Conservation (phyloP, 2,797 vertebrate species). For the Anabas testudineus region DNA sequence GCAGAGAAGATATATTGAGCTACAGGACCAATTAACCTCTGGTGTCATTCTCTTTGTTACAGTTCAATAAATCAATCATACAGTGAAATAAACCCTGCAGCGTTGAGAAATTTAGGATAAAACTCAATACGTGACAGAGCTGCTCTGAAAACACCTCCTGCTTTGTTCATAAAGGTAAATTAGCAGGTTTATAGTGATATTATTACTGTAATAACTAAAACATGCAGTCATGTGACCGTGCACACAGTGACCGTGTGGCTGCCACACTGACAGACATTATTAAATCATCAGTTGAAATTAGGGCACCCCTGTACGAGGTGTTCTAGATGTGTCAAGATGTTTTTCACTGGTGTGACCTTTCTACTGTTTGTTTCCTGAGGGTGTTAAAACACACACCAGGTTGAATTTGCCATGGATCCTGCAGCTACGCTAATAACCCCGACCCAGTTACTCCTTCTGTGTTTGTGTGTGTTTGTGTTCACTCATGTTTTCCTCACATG, state of each 20-base stretch:
- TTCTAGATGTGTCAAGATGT: not conserved
- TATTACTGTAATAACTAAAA: too few relatives aligned
- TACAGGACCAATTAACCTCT: slow-evolving; percentile 61
- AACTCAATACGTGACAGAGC: slow-evolving; percentile 15
- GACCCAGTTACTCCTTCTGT: slow-evolving; percentile 18
- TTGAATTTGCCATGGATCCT: not conserved
- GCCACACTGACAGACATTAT: too few relatives aligned
- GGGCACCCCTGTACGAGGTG: too few relatives aligned
- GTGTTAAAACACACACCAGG: slow-evolving; percentile 12
- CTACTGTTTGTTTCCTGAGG: not conserved
- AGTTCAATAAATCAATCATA: slow-evolving; percentile 61
- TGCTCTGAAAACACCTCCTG: slow-evolving; percentile 18
- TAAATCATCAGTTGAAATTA: too few relatives aligned
- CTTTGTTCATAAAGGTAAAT: too few relatives aligned
- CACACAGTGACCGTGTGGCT: too few relatives aligned
- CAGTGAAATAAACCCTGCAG: slow-evolving; percentile 44
- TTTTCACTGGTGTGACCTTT: slow-evolving; percentile 25
- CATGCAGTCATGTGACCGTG: too few relatives aligned
- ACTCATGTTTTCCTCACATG: slow-evolving; percentile 12
- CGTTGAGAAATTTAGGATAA: slow-evolving; percentile 29
- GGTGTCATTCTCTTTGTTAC: slow-evolving; percentile 45
- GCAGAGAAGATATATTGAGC: slow-evolving; percentile 37
- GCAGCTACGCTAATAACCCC: slow-evolving; percentile 8
- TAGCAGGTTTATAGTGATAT: too few relatives aligned
- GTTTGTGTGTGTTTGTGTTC: slow-evolving; percentile 4